Percentiles rank a stretch among this genome's conserved stretches.
These are phyloP conservation scores for Oncorhynchus nerka DNA, from an alignment of 2,113 vertebrate species.

Conservation along the genomic window DNA sequence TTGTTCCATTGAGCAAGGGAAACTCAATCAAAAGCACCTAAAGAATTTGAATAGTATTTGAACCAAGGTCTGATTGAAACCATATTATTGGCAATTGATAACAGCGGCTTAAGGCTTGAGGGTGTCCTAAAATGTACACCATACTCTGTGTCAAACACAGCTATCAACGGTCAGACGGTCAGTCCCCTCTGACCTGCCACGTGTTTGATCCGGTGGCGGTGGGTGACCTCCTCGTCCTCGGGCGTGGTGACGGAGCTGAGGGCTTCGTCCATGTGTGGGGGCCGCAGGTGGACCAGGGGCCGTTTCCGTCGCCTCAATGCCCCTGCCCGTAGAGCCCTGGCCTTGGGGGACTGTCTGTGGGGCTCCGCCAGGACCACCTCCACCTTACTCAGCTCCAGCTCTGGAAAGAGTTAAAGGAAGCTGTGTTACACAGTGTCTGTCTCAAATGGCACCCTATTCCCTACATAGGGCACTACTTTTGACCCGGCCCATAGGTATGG, in stretches of 20 bases:
- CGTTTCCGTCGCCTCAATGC: constrained; percentile 80
- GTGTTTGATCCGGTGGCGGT: constrained; percentile 80
- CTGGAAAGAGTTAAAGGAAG: constrained; percentile 53
- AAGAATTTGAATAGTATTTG: too few species aligned
- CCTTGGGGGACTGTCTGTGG: constrained; percentile 84
- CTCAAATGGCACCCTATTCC: too few species aligned
- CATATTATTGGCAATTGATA: too few species aligned
- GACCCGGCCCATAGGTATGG: neutral
- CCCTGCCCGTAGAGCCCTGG: constrained; percentile 76
- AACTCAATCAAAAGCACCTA: too few species aligned
- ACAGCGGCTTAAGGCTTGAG: too few species aligned
- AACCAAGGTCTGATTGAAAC: too few species aligned
- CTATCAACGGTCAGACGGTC: too few species aligned
- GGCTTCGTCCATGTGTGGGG: constrained; percentile 79
- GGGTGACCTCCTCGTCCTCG: constrained; percentile 78
- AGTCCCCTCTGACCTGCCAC: constrained; percentile 70
- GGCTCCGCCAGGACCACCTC: constrained; percentile 78
- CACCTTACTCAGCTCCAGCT: constrained; percentile 83
- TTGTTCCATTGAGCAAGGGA: too few species aligned
- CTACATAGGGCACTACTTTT: neutral
- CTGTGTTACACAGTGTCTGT: too few species aligned
- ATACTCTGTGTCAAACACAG: neutral
- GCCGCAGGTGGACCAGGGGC: constrained; percentile 77
- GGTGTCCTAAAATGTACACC: too few species aligned
- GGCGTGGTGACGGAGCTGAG: constrained; percentile 86